These are phyloP conservation scores for Gallirallus australis DNA, from an alignment of 2,797 vertebrate species.

Conservation along the genomic window DNA sequence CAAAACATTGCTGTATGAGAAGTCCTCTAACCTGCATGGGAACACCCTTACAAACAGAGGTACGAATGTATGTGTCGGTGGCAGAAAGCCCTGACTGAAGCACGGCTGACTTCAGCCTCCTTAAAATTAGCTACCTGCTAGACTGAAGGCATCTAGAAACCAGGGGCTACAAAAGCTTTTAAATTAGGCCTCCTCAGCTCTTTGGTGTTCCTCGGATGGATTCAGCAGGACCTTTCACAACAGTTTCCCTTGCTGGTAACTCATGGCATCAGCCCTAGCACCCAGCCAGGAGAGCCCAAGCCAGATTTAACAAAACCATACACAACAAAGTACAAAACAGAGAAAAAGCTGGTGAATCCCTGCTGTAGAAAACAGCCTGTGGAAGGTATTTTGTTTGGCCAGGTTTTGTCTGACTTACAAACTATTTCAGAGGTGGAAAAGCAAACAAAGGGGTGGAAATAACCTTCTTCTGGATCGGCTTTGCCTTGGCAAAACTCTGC, in stretches of 20 bases:
- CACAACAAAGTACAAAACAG: neutral
- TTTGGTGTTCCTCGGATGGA: neutral
- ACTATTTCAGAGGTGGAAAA: conserved; percentile 46
- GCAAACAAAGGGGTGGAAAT: neutral
- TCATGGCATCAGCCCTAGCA: neutral
- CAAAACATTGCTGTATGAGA: neutral
- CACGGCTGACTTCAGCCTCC: rapidly evolving
- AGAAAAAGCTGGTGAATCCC: neutral
- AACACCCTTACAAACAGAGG: neutral
- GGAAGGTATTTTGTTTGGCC: conserved; percentile 37
- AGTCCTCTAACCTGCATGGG: neutral
- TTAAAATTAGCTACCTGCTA: neutral
- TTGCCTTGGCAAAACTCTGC: neutral
- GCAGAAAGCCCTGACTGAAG: neutral
- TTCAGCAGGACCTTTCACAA: neutral
- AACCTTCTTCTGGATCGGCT: neutral
- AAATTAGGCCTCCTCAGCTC: neutral
- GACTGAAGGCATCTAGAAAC: neutral
- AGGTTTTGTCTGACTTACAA: neutral
- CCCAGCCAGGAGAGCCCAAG: neutral
- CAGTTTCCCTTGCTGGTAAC: neutral
- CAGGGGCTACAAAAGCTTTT: neutral
- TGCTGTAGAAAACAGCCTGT: neutral
- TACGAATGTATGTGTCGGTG: rapidly evolving
- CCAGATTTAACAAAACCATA: neutral